phyloP scores from a whole-genome alignment of 1,140 invertebrate genomes.

The Globodera ellingtonae region DNA sequence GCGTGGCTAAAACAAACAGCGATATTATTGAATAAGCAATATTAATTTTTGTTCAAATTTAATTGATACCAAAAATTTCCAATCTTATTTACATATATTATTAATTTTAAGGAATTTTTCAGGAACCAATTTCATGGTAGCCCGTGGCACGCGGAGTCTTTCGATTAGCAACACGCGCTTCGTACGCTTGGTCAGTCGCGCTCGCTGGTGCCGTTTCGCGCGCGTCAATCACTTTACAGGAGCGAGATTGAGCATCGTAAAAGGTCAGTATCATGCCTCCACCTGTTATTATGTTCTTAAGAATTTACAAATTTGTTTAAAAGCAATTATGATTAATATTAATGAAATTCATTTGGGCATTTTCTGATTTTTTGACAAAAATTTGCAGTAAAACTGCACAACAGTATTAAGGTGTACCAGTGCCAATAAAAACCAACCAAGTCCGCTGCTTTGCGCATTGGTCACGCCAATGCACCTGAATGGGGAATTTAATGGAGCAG shows the following conservation, averaged over 20 bases:
- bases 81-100: slow-evolving; percentile 67
- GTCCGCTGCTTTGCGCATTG: slow-evolving; percentile 81
- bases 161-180: slow-evolving; percentile 37
- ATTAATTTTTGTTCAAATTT: no score
- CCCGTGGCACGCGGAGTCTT: background rate
- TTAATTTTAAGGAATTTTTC: slow-evolving; percentile 2
- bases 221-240: slow-evolving; percentile 72
- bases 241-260: slow-evolving; percentile 49
- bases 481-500: no score
- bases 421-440: slow-evolving; percentile 69
- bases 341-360: no score
- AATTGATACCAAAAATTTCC: slow-evolving; percentile 68
- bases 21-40: background rate
- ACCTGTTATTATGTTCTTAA: background rate
- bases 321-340: no score
- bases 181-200: slow-evolving; percentile 72
- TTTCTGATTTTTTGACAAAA: no score
- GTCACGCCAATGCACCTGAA: slow-evolving; percentile 77
- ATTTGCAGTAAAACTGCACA: no score
- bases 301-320: no score
- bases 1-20: slow-evolving; percentile 71
- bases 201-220: slow-evolving; percentile 78
- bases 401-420: no score
- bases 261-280: slow-evolving; percentile 22
- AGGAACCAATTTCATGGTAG: background rate